Base-by-base conservation (phyloP, 2,888 invertebrate genomes). In the Bimastos eiseni region DNA sequence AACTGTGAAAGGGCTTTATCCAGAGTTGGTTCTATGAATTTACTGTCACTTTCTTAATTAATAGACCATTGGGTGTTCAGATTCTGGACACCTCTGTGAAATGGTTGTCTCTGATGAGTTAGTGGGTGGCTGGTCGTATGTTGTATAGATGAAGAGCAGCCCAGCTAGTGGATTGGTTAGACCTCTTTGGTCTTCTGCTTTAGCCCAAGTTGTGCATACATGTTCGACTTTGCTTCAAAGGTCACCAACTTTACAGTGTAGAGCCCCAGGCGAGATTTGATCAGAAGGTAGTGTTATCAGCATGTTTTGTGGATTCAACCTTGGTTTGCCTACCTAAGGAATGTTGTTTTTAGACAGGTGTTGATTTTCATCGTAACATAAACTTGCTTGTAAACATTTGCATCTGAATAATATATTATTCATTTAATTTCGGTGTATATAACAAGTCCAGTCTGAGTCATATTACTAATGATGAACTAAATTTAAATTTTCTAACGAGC, bases 81-180 rank as follows among this genome's bases (percentile, higher is more conserved):
- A n/a, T n/a, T 70, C 30, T 70, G n/a, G 70, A 49, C 70, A 70
- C 70, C 70, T 70, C 70, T 70, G 70, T 70, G n/a, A 70, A 70
- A 70, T 70, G 30, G 70, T 49, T 49, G 24, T 1, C 49, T 21
- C 49, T 3, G 49, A 4, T 49, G 44, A 49, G 21, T 70, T 15
- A 1, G 30, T 70, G 70, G 70, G n/a, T n/a, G n/a, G n/a, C n/a
- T n/a, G n/a, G n/a, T n/a, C 70, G 6, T n/a, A n/a, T 70, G 13
- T 70, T 70, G 70, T 30, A 30, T 13, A 70, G 70, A 5, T 70
- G 70, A 70, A 70, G n/a, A n/a, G 70, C n/a, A 70, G 70, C 11
- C n/a, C 70, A 30, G n/a, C n/a, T 70, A n/a, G 13, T 70, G 70
- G 70, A n/a, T 70, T 70, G 70, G 70, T n/a, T 30, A 70, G n/a